These are phyloP conservation scores for Pogonus chalceus DNA, from an alignment of 1,140 invertebrate genomes.

Conservation along the genomic window DNA sequence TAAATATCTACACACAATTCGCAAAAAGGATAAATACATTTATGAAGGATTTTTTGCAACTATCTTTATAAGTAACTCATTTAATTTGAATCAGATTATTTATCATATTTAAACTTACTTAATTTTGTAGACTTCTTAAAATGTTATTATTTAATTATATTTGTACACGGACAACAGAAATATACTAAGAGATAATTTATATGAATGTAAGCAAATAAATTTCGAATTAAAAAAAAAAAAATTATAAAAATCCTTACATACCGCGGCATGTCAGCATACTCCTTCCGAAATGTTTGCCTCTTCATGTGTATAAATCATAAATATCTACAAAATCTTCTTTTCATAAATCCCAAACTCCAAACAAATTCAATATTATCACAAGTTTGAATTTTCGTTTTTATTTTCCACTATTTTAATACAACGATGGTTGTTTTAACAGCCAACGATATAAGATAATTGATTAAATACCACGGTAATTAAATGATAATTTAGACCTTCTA, in stretches of 20 bases:
- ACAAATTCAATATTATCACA: no score
- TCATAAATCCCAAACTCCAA: not conserved
- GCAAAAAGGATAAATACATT: no score
- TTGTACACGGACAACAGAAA: no score
- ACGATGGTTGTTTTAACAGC: no score
- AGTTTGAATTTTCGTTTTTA: no score
- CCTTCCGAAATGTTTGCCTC: constrained; percentile 13
- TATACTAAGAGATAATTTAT: not conserved
- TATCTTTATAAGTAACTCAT: not conserved
- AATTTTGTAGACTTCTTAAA: not conserved
- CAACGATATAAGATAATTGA: not conserved
- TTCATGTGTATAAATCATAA: constrained; percentile 7
- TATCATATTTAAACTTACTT: not conserved
- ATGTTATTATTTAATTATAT: no score
- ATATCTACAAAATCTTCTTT: not conserved
- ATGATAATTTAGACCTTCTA: no score
- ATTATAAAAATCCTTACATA: constrained; percentile 7
- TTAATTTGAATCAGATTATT: not conserved
- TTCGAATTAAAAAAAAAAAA: not conserved
- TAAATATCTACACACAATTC: no score
- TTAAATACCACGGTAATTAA: not conserved
- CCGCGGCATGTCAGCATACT: constrained; percentile 15
- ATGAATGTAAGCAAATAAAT: not conserved
- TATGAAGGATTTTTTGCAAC: no score
- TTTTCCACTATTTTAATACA: no score